phyloP scores from a whole-genome alignment of 2,888 invertebrate genomes.

The Antheraea assamensis region DNA sequence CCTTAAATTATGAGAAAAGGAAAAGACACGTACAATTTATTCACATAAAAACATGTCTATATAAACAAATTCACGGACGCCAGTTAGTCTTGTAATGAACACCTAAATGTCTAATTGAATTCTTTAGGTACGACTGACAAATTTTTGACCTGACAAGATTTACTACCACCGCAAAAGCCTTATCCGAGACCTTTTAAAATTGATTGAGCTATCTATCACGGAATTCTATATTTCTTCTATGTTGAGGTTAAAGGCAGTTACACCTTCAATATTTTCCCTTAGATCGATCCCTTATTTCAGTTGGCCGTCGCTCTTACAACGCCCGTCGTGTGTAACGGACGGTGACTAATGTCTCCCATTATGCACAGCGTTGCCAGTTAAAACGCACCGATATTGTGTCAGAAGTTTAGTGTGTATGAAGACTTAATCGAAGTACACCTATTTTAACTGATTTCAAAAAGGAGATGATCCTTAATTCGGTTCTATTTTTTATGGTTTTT shows the following conservation, averaged over 20 bases:
- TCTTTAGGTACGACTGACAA: background rate
- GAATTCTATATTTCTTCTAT: constrained; percentile 4
- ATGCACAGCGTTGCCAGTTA: constrained; percentile 20
- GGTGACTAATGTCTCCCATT: constrained; percentile 22
- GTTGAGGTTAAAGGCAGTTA: constrained; percentile 16
- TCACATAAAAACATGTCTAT: too few species aligned
- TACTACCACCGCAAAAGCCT: constrained; percentile 2
- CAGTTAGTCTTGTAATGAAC: background rate
- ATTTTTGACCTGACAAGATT: background rate
- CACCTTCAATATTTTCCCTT: constrained; percentile 18
- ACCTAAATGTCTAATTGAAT: background rate
- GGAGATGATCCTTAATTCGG: too few species aligned
- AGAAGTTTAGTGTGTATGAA: background rate
- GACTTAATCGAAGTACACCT: too few species aligned
- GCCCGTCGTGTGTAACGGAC: constrained; percentile 1
- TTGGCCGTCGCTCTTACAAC: background rate
- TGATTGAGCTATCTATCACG: constrained; percentile 9
- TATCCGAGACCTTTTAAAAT: constrained; percentile 9
- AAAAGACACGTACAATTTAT: too few species aligned
- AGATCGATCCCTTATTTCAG: constrained; percentile 21
- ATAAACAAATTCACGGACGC: background rate
- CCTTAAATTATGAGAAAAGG: too few species aligned
- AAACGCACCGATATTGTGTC: background rate
- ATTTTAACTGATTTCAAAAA: too few species aligned
- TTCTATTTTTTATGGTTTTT: too few species aligned